phyloP scores from a whole-genome alignment of 2,113 vertebrate genomes.

The Puntigrus tetrazona region DNA sequence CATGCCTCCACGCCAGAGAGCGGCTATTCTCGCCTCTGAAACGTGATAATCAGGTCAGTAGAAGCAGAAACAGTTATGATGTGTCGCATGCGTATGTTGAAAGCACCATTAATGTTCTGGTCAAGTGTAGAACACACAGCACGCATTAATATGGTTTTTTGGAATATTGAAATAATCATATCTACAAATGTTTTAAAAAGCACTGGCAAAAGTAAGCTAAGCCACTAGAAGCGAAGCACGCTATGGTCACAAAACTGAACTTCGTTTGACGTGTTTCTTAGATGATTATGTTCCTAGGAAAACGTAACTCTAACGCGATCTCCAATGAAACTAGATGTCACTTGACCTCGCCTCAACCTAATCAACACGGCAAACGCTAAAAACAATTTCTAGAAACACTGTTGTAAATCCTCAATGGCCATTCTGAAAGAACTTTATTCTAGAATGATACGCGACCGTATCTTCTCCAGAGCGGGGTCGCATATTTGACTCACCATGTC shows the following conservation, averaged over 20 bases:
- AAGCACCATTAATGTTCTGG: not conserved
- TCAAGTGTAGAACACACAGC: not conserved
- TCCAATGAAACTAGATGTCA: not conserved
- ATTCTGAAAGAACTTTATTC: not conserved
- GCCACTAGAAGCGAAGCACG: not conserved
- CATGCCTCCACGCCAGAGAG: conserved; percentile 96
- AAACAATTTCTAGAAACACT: not conserved
- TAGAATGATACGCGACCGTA: conserved; percentile 81
- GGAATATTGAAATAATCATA: not conserved
- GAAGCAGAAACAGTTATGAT: not conserved
- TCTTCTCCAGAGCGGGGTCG: conserved; percentile 94
- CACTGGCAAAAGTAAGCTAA: not conserved
- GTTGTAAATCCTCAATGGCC: not conserved
- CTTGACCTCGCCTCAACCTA: not conserved
- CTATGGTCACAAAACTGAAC: not conserved
- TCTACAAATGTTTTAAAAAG: not conserved
- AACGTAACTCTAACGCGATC: not conserved
- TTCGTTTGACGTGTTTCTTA: not conserved
- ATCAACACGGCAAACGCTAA: not conserved
- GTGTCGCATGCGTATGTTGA: not conserved
- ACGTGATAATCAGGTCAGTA: conserved; percentile 13
- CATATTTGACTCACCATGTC: conserved; percentile 99
- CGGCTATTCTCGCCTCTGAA: conserved; percentile 90
- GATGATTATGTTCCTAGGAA: not conserved
- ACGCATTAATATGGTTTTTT: not conserved